Evolutionary conservation across 2,113 vertebrate species (phyloP).

Genomic region (Corvus hawaiiensis): DNA sequence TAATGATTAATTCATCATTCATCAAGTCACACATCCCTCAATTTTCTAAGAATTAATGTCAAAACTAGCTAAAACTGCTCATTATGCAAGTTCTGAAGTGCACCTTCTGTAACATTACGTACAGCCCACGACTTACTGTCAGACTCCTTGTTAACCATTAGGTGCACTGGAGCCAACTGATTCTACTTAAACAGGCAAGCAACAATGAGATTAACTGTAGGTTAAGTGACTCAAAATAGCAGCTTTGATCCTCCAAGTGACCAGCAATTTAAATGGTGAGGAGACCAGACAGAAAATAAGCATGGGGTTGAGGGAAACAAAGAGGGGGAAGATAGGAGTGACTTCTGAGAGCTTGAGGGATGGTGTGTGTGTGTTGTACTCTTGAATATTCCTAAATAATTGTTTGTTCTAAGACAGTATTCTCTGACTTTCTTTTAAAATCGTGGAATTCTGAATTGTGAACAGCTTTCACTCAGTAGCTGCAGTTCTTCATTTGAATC

Average conservation of each 20-base stretch:
- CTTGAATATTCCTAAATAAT: neutral
- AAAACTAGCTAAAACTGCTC: neutral
- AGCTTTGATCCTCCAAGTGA: conserved; percentile 31
- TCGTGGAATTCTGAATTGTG: too few relatives aligned
- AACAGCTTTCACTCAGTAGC: neutral
- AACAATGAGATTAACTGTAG: conserved; percentile 31
- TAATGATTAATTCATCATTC: neutral
- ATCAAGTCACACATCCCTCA: neutral
- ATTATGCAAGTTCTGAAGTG: neutral
- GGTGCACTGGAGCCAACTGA: neutral
- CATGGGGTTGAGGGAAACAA: neutral
- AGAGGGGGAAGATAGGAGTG: neutral
- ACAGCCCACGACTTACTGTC: neutral
- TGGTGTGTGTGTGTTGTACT: neutral
- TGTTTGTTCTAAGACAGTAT: neutral
- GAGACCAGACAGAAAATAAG: neutral
- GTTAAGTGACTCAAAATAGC: conserved; percentile 48
- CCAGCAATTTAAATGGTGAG: neutral
- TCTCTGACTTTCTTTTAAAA: neutral
- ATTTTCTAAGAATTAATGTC: neutral
- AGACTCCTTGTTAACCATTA: neutral
- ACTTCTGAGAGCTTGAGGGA: neutral
- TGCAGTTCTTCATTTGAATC: neutral
- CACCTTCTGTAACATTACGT: neutral
- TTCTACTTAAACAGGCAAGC: neutral